Percentiles rank a stretch among this genome's conserved stretches.
phyloP scores from a whole-genome alignment of 2,888 invertebrate species.

The Ischnus inquisitorius region DNA sequence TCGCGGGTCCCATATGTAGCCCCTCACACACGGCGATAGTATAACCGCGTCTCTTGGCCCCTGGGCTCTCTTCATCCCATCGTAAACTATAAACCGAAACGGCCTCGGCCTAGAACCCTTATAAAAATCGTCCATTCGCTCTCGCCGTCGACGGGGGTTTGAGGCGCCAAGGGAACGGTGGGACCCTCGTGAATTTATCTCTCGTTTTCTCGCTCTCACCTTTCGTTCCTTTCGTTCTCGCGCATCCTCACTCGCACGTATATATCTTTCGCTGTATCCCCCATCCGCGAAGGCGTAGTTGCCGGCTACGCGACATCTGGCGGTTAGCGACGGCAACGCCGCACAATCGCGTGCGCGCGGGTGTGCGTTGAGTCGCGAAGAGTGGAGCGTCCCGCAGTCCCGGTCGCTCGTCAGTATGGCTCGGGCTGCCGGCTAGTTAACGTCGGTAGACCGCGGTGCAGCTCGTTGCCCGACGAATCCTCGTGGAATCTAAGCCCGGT shows the following conservation, averaged over 20 bases:
- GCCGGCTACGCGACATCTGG: conserved; percentile 53
- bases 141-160: background rate
- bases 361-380: conserved; percentile 49
- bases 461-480: background rate
- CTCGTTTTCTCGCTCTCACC: conserved; percentile 11
- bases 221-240: background rate
- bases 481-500: background rate
- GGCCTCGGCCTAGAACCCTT: conserved; percentile 50
- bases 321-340: conserved; percentile 41
- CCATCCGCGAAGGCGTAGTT: conserved; percentile 32
- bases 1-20: conserved; percentile 6
- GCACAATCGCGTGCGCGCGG: conserved; percentile 39
- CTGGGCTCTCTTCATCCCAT: conserved; percentile 43
- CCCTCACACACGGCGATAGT: background rate
- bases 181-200: conserved; percentile 49
- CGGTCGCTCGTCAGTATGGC: conserved; percentile 77
- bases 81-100: conserved; percentile 55
- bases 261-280: conserved; percentile 7
- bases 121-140: conserved; percentile 52
- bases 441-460: conserved; percentile 68
- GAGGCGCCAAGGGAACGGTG: conserved; percentile 25
- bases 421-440: conserved; percentile 80
- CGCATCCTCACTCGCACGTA: background rate
- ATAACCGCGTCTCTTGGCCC: conserved; percentile 18
- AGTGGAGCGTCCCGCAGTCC: conserved; percentile 41